phyloP scores from a whole-genome alignment of 2,113 vertebrate genomes.

The Nothocercus julius region DNA sequence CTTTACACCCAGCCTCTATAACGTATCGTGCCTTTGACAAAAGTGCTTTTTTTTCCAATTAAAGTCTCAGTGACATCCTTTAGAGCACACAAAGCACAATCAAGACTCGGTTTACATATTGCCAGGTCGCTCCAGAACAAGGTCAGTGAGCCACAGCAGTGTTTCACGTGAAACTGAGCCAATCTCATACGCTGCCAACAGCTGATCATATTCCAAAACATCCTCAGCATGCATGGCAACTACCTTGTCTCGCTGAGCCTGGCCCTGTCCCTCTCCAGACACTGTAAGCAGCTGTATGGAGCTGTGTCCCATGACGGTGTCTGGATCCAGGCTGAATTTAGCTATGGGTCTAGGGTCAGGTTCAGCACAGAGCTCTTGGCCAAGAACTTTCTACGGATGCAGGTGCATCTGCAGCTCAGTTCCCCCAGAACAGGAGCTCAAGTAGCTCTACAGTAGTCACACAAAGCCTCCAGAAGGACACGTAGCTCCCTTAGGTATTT shows the following conservation, averaged over 20 bases:
- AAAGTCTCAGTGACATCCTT: slow-evolving; percentile 54
- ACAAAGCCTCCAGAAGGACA: not conserved
- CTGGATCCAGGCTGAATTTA: not conserved
- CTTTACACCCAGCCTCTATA: not conserved
- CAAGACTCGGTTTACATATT: slow-evolving; percentile 55
- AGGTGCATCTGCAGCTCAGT: rapidly evolving
- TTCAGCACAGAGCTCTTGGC: not conserved
- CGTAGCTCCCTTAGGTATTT: not conserved
- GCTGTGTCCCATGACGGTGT: not conserved
- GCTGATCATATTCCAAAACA: not conserved
- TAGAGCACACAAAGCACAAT: slow-evolving; percentile 55
- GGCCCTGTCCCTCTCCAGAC: not conserved
- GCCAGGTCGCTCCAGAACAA: slow-evolving; percentile 20
- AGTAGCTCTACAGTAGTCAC: not conserved
- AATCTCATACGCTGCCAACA: not conserved
- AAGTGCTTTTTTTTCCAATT: slow-evolving; percentile 47
- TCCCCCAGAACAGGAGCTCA: not conserved
- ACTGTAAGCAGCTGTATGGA: not conserved
- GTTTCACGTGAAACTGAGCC: not conserved
- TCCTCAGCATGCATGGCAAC: not conserved
- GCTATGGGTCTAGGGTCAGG: not conserved
- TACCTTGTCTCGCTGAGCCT: not conserved
- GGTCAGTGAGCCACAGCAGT: slow-evolving; percentile 1
- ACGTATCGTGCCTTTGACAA: not conserved
- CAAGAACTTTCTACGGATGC: not conserved